A percentile compares a stretch with the other conserved stretches of the same genome.
phyloP scores from a whole-genome alignment of 2,113 vertebrate species.

The Phoxinus phoxinus region DNA sequence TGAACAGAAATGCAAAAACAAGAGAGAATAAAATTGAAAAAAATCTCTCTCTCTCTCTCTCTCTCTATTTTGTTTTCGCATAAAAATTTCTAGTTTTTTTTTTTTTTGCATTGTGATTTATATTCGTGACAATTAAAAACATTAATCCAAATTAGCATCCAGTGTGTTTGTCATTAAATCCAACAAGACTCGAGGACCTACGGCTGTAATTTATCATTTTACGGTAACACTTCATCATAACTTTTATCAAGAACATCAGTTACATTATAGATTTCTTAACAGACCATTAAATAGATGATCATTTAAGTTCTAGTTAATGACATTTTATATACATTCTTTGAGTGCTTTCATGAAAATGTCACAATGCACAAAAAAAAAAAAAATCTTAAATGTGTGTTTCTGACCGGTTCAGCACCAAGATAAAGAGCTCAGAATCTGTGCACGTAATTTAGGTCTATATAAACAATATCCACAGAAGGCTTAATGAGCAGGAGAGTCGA shows the following conservation, averaged over 20 bases:
- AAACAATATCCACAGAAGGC: neutral
- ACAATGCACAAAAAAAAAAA: no score
- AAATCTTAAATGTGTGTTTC: no score
- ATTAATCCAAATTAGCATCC: no score
- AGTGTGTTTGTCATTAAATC: no score
- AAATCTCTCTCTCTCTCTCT: no score
- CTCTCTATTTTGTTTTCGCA: no score
- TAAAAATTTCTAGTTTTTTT: neutral
- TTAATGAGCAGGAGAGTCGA: neutral
- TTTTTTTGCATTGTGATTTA: neutral
- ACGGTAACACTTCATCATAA: neutral
- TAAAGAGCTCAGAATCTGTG: neutral
- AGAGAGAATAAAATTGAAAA: no score
- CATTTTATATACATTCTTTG: neutral
- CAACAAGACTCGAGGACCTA: no score
- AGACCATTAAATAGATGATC: neutral
- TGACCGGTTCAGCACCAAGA: neutral
- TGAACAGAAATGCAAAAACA: no score
- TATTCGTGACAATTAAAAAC: no score
- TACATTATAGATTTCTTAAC: neutral
- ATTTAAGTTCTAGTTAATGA: neutral
- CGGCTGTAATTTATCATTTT: neutral
- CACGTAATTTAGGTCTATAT: neutral
- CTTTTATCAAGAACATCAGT: neutral
- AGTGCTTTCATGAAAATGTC: neutral